Evolutionary conservation across 2,797 vertebrate species (phyloP).

Genomic region (Pangasius larnaudii): DNA sequence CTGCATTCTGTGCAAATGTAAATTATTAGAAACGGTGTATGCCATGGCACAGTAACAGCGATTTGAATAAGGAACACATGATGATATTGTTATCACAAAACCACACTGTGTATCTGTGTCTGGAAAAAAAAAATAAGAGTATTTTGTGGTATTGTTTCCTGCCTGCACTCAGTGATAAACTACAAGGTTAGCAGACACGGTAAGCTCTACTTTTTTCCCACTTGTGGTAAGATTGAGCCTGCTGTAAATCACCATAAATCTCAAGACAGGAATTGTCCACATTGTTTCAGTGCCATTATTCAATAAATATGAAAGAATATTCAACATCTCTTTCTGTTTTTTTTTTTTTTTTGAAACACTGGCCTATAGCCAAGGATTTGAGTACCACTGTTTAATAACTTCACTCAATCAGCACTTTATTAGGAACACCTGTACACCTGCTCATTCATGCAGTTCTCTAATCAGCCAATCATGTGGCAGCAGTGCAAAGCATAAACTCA

Average conservation of each 20-base stretch:
- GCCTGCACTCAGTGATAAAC: constrained; percentile 74
- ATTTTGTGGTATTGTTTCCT: constrained; percentile 65
- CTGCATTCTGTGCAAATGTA: not conserved
- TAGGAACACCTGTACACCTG: not conserved
- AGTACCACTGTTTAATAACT: not conserved
- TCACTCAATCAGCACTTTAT: not conserved
- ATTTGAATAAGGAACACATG: constrained; percentile 11
- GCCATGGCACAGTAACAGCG: not conserved
- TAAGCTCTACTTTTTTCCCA: constrained; percentile 57
- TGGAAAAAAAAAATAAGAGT: not conserved
- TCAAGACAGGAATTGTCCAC: not conserved
- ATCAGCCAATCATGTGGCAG: not conserved
- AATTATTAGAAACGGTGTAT: not conserved
- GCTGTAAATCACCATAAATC: constrained; percentile 23
- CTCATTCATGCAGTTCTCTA: not conserved
- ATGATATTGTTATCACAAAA: constrained; percentile 18
- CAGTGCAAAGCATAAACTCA: not conserved
- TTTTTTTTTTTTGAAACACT: not conserved
- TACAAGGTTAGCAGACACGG: constrained; percentile 56
- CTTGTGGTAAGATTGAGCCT: constrained; percentile 44
- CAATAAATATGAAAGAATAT: not conserved
- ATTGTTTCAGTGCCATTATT: not conserved
- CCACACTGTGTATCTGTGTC: constrained; percentile 12
- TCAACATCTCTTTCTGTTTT: not conserved
- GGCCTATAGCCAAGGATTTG: not conserved